Percentiles rank a stretch among this genome's conserved stretches.
Conservation (phyloP, 2,888 invertebrate genomes). For the Amorpha juglandis region DNA sequence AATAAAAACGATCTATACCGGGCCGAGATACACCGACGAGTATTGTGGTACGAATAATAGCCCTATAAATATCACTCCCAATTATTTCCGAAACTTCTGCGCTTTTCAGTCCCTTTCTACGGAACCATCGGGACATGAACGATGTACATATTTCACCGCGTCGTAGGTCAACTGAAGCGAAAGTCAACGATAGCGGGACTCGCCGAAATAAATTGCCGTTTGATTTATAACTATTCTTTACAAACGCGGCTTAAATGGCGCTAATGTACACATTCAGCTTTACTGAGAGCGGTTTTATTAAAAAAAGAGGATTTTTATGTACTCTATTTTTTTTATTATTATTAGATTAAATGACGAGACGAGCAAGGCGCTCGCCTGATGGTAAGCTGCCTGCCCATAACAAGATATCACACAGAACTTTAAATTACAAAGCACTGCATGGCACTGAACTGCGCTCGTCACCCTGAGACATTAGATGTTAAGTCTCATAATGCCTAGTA, state of each 20-base stretch:
- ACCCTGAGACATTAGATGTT: too few species aligned
- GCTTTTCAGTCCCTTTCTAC: constrained; percentile 37
- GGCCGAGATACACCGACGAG: too few species aligned
- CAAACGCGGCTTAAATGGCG: constrained; percentile 14
- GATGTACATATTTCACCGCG: constrained; percentile 47
- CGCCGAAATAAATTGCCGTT: constrained; percentile 43
- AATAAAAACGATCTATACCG: not conserved
- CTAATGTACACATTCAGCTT: not conserved
- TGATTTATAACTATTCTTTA: constrained; percentile 44
- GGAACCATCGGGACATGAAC: constrained; percentile 41
- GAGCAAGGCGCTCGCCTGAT: too few species aligned
- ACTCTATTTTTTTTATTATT: too few species aligned
- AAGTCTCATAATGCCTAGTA: too few species aligned
- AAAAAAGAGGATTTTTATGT: too few species aligned
- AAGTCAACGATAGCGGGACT: constrained; percentile 41
- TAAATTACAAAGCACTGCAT: too few species aligned
- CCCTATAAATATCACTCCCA: constrained; percentile 33
- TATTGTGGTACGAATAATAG: constrained; percentile 25
- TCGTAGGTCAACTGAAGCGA: constrained; percentile 46
- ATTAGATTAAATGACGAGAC: too few species aligned
- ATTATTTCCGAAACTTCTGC: constrained; percentile 35
- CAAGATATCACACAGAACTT: too few species aligned
- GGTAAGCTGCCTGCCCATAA: too few species aligned
- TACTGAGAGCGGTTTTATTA: not conserved
- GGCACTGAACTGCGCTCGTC: too few species aligned